A percentile compares a stretch with the other conserved stretches of the same genome.
phyloP scores from a whole-genome alignment of 2,113 vertebrate genomes.

The Pedionomus torquatus region DNA sequence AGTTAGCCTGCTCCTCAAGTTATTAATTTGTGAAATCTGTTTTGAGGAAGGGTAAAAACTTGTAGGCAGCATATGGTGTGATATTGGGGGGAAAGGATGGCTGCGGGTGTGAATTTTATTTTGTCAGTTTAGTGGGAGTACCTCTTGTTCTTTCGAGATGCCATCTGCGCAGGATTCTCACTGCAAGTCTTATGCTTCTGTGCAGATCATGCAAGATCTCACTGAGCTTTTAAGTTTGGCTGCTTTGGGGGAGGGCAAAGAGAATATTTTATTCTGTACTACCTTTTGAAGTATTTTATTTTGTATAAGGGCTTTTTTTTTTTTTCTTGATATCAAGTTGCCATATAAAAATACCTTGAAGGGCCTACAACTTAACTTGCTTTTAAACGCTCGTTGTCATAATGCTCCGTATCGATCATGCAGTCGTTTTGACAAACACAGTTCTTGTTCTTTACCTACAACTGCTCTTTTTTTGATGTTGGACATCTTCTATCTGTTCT shows the following conservation, averaged over 20 bases:
- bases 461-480: background rate
- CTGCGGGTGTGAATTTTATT: conserved; percentile 58
- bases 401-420: background rate
- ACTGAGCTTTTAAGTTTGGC: conserved; percentile 26
- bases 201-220: background rate
- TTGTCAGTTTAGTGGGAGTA: conserved; percentile 71
- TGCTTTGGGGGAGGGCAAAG: conserved; percentile 45
- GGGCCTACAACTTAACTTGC: background rate
- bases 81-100: conserved; percentile 64
- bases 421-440: background rate
- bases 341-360: background rate
- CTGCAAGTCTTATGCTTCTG: conserved; percentile 30
- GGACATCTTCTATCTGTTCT: background rate
- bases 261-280: conserved; percentile 30
- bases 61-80: conserved; percentile 69
- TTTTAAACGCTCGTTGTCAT: background rate
- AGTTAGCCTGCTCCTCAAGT: background rate
- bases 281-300: conserved; percentile 16
- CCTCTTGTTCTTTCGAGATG: conserved; percentile 56
- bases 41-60: conserved; percentile 56
- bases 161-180: conserved; percentile 66
- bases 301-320: background rate
- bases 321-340: background rate
- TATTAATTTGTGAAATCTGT: conserved; percentile 68
- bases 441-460: background rate